phyloP scores from a whole-genome alignment of 2,888 invertebrate species.

The Trachelus troglodyta region DNA sequence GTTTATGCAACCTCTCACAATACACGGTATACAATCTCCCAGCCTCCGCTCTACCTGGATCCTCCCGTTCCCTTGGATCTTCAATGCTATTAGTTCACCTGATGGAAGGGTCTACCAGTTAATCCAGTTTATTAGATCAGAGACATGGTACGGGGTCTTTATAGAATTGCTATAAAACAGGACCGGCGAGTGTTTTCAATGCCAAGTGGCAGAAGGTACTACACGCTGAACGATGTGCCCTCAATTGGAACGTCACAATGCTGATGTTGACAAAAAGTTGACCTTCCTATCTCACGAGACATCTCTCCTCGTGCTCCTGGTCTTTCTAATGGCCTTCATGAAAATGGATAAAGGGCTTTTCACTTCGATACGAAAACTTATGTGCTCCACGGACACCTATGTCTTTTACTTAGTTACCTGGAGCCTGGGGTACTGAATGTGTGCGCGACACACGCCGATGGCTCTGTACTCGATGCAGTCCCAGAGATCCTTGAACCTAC shows the following conservation, averaged over 20 bases:
- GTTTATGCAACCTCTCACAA: constrained; percentile 52
- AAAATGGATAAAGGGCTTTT: background rate
- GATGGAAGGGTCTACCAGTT: background rate
- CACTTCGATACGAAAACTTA: background rate
- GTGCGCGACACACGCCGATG: constrained; percentile 25
- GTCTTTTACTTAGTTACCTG: background rate
- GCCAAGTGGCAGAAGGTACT: background rate
- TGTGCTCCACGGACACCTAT: background rate
- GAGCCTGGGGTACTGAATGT: background rate
- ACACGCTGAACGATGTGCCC: background rate
- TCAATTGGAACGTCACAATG: background rate
- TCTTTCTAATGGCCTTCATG: background rate
- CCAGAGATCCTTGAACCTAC: constrained; percentile 63
- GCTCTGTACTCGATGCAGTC: constrained; percentile 30
- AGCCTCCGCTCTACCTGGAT: background rate
- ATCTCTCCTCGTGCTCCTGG: background rate
- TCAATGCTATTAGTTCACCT: background rate
- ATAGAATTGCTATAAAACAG: background rate
- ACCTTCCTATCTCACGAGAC: background rate
- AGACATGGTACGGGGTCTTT: background rate
- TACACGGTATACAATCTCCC: background rate
- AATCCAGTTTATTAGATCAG: background rate
- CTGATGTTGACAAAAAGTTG: background rate
- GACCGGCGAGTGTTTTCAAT: background rate
- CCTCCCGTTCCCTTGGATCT: background rate